Evolutionary conservation across 2,797 vertebrate genomes (phyloP).

Genomic region (Selene dorsalis): DNA sequence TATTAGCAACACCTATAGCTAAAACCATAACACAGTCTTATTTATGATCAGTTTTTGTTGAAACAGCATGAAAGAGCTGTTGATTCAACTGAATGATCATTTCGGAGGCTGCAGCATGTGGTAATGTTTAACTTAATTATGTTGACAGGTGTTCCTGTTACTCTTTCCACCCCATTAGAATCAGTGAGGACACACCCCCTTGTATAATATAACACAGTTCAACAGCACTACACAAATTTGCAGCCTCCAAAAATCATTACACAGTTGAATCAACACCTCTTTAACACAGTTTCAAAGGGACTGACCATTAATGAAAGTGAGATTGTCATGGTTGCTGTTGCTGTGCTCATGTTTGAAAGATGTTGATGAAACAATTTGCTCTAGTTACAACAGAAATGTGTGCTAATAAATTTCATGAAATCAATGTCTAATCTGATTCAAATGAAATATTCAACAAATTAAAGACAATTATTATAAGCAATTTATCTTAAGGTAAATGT

Average conservation of each 20-base stretch:
- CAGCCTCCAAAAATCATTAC: not conserved
- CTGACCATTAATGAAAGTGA: not conserved
- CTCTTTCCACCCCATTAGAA: not conserved
- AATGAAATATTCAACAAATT: not conserved
- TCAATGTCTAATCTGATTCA: slow-evolving; percentile 20
- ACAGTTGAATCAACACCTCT: not conserved
- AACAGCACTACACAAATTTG: not conserved
- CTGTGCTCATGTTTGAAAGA: too few species aligned
- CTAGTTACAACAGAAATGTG: slow-evolving; percentile 14
- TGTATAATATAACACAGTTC: not conserved
- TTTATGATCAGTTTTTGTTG: not conserved
- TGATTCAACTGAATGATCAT: not conserved
- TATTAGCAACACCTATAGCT: not conserved
- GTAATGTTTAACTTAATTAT: not conserved
- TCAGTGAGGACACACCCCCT: not conserved
- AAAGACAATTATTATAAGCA: not conserved
- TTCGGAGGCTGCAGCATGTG: not conserved
- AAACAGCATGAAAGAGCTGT: not conserved
- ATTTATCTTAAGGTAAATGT: not conserved
- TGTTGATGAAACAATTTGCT: not conserved
- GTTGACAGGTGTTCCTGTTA: not conserved
- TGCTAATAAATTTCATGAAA: slow-evolving; percentile 36
- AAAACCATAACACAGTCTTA: not conserved
- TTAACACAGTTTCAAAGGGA: not conserved
- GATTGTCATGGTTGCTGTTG: not conserved